These are phyloP conservation scores for Rhinella marina DNA, from an alignment of 2,797 vertebrate genomes.

Conservation along the genomic window DNA sequence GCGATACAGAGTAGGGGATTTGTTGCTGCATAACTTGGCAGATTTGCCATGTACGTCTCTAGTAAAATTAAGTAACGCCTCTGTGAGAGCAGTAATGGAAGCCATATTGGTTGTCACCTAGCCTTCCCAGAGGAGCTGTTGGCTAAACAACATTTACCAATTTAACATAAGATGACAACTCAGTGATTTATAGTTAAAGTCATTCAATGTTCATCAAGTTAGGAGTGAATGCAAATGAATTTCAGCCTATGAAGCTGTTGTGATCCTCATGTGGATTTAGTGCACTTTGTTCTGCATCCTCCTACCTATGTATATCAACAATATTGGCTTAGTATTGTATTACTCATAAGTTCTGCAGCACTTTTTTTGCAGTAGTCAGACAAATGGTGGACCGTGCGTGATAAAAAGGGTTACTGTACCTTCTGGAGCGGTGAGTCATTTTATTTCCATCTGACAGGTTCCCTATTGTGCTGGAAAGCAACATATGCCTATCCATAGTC, in stretches of 20 bases:
- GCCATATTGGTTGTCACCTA: background rate
- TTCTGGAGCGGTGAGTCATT: background rate
- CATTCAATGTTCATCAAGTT: no score
- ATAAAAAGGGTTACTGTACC: background rate
- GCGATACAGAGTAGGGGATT: background rate
- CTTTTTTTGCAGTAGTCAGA: background rate
- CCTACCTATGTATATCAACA: background rate
- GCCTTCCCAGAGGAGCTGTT: no score
- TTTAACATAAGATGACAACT: no score
- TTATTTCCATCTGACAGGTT: conserved; percentile 18
- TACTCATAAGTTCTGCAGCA: background rate
- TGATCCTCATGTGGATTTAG: no score
- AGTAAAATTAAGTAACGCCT: background rate
- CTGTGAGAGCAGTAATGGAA: background rate
- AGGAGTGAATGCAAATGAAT: no score
- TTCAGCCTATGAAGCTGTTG: no score
- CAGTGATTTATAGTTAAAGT: no score
- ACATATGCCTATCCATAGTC: background rate
- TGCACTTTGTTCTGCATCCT: background rate
- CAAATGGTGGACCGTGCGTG: background rate
- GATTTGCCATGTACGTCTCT: background rate
- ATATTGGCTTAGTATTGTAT: background rate
- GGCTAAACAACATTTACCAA: no score
- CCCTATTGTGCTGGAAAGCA: background rate
- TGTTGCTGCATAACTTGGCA: conserved; percentile 3